A percentile compares a stretch with the other conserved stretches of the same genome.
Evolutionary conservation across 2,888 invertebrate genomes (phyloP).

Genomic region (Allophyes oxyacanthae): DNA sequence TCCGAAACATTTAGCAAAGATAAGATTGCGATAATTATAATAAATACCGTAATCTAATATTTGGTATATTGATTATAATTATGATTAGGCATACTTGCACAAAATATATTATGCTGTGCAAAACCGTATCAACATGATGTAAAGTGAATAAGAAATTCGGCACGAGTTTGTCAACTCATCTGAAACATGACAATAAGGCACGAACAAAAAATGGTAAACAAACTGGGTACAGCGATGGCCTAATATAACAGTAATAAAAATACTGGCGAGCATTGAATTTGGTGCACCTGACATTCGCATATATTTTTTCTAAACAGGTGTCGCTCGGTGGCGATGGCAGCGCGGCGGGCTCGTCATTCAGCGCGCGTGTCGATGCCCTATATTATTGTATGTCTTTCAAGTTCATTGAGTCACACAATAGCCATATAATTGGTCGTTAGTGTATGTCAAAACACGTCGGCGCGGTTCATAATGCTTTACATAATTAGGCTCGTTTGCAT

Average conservation of each 20-base stretch:
- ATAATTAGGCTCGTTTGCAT: slow-evolving; percentile 87
- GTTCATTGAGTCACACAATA: slow-evolving; percentile 86
- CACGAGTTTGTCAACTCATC: slow-evolving; percentile 35
- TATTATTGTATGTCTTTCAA: slow-evolving; percentile 85
- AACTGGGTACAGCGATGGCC: slow-evolving; percentile 42
- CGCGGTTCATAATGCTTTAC: slow-evolving; percentile 82
- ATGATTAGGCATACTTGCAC: slow-evolving; percentile 3
- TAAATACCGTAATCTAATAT: slow-evolving; percentile 37
- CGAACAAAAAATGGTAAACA: slow-evolving; percentile 62
- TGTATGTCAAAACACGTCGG: slow-evolving; percentile 85
- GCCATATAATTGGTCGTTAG: slow-evolving; percentile 84
- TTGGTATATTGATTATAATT: slow-evolving; percentile 25
- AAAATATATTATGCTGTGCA: slow-evolving; percentile 16
- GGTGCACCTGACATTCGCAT: slow-evolving; percentile 80
- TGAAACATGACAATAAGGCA: slow-evolving; percentile 42
- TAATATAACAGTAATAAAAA: slow-evolving; percentile 67
- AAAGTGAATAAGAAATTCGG: slow-evolving; percentile 19
- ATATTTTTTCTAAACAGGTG: slow-evolving; percentile 84
- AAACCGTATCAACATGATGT: slow-evolving; percentile 9
- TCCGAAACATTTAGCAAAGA: slow-evolving; percentile 33
- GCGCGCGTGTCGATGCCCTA: slow-evolving; percentile 84
- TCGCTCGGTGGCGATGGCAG: slow-evolving; percentile 29
- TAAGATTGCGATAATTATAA: slow-evolving; percentile 40
- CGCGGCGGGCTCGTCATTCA: slow-evolving; percentile 66
- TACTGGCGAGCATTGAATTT: slow-evolving; percentile 70